phyloP scores from a whole-genome alignment of 2,888 invertebrate genomes.

The Nymphalis urticae region DNA sequence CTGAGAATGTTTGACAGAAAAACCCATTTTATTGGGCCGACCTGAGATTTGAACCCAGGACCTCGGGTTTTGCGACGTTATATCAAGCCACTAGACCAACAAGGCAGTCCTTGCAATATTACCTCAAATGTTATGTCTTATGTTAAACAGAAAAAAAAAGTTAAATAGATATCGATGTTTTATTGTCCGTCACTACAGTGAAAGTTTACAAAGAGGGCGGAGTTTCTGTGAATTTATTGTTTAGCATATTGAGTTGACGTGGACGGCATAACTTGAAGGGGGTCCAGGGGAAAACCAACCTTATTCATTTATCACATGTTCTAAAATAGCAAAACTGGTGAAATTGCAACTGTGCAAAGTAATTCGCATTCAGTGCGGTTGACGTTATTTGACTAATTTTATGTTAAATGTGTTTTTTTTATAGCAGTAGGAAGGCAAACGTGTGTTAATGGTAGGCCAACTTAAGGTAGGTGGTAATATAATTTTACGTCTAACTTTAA shows the following conservation, averaged over 20 bases:
- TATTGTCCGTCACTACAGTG: conserved; percentile 44
- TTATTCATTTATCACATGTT: neutral
- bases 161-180: conserved; percentile 32
- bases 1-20: too few relatives aligned
- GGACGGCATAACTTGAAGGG: conserved; percentile 10
- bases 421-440: too few relatives aligned
- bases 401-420: too few relatives aligned
- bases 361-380: neutral
- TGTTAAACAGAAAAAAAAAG: too few relatives aligned
- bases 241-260: conserved; percentile 67
- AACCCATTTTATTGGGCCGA: too few relatives aligned
- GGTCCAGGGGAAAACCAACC: conserved; percentile 35
- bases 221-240: conserved; percentile 66
- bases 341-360: neutral
- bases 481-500: too few relatives aligned
- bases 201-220: conserved; percentile 55
- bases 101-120: too few relatives aligned
- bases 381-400: too few relatives aligned
- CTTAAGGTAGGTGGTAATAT: neutral
- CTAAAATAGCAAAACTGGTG: neutral
- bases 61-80: too few relatives aligned
- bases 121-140: too few relatives aligned
- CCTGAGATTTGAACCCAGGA: too few relatives aligned
- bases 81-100: too few relatives aligned
- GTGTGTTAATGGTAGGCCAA: neutral